phyloP scores from a whole-genome alignment of 2,888 invertebrate species.

The Gari tellinella region DNA sequence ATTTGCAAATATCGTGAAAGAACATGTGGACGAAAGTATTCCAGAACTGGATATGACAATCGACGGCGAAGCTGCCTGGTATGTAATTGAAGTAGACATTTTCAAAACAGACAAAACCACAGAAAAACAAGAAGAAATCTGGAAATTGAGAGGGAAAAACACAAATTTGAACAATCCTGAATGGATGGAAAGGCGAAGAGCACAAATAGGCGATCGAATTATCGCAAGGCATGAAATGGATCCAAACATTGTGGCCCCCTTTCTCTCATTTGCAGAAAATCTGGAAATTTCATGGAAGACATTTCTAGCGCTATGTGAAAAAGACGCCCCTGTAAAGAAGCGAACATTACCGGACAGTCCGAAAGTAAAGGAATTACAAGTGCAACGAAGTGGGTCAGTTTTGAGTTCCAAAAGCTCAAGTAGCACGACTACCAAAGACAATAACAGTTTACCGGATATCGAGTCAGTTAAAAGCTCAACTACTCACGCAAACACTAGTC shows the following conservation, averaged over 20 bases:
- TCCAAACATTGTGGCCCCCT: slow-evolving; percentile 25
- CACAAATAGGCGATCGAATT: slow-evolving; percentile 49
- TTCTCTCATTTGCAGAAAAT: slow-evolving; percentile 36
- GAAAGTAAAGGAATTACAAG: no score
- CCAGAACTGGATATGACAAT: slow-evolving; percentile 59
- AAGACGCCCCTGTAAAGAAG: slow-evolving; percentile 18
- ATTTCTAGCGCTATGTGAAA: slow-evolving; percentile 52
- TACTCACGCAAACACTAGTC: neutral
- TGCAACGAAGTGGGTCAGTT: no score
- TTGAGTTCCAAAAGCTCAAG: no score
- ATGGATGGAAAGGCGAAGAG: slow-evolving; percentile 54
- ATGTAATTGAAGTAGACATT: slow-evolving; percentile 60
- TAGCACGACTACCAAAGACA: neutral
- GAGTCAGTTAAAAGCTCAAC: neutral
- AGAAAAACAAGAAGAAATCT: slow-evolving; percentile 51
- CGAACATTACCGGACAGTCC: neutral
- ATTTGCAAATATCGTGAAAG: slow-evolving; percentile 6
- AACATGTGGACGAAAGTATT: slow-evolving; percentile 21
- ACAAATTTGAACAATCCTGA: slow-evolving; percentile 49
- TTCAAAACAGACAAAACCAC: slow-evolving; percentile 67
- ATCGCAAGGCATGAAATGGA: slow-evolving; percentile 55
- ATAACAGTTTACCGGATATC: neutral
- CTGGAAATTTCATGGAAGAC: slow-evolving; percentile 47
- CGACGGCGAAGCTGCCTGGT: slow-evolving; percentile 69
- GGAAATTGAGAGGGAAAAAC: slow-evolving; percentile 51